These are phyloP conservation scores for Marmota flaviventris DNA, from an alignment of 2,113 vertebrate genomes.

Conservation along the genomic window DNA sequence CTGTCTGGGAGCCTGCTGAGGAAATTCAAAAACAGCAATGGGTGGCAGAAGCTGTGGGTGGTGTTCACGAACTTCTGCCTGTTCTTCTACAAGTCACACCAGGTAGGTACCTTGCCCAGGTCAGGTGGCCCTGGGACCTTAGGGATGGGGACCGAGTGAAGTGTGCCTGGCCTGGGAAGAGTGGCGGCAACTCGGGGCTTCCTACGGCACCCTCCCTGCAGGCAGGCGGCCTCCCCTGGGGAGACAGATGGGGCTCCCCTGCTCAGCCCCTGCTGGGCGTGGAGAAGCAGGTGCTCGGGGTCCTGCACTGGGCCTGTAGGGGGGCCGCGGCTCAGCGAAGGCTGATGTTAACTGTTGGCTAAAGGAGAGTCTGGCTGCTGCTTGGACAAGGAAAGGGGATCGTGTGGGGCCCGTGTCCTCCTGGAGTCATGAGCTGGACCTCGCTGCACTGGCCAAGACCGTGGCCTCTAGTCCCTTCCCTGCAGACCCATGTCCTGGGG, in stretches of 20 bases:
- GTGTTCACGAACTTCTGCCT: constrained; percentile 99
- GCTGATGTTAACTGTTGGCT: accelerated
- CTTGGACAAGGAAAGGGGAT: accelerated
- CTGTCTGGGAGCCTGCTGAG: constrained; percentile 97
- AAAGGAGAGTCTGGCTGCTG: neutral
- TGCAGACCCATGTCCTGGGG: accelerated
- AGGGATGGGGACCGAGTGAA: accelerated
- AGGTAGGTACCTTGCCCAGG: constrained; percentile 87
- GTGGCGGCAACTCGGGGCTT: too few relatives aligned
- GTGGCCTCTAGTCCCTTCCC: neutral
- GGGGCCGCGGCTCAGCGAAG: accelerated
- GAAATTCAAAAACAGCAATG: constrained; percentile 99
- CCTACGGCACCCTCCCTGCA: too few relatives aligned
- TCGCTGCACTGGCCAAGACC: neutral
- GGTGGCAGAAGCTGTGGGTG: constrained; percentile 99
- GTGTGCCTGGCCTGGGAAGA: accelerated
- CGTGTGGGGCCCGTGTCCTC: too few relatives aligned
- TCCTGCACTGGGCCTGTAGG: too few relatives aligned
- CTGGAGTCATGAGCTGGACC: neutral
- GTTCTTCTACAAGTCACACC: constrained; percentile 99
- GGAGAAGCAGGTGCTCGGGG: neutral
- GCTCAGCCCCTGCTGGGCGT: neutral
- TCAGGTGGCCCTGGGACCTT: neutral
- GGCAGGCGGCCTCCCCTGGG: too few relatives aligned
- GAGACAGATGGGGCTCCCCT: neutral